Conservation (phyloP, 2,797 vertebrate species). For the Sciurus vulgaris region DNA sequence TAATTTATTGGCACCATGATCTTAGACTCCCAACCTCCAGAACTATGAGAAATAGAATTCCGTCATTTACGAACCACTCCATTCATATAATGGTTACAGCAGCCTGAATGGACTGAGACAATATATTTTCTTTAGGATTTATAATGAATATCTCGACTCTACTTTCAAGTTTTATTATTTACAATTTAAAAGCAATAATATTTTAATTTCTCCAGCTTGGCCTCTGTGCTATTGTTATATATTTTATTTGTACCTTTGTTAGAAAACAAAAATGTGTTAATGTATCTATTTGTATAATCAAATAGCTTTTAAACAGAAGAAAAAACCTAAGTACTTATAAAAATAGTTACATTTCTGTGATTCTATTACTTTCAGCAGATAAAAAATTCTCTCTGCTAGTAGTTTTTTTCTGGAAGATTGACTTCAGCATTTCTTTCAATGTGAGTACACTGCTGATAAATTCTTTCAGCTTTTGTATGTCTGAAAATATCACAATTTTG, state of each 20-base stretch:
- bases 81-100: background rate
- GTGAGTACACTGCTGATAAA: background rate
- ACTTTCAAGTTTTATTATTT: background rate
- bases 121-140: background rate
- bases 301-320: background rate
- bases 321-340: background rate
- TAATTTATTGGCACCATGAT: no score
- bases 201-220: background rate
- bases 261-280: background rate
- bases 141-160: background rate
- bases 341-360: background rate
- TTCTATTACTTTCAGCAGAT: background rate
- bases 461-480: background rate
- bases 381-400: background rate
- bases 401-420: background rate
- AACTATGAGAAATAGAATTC: background rate
- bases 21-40: background rate
- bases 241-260: background rate
- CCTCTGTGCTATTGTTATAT: background rate
- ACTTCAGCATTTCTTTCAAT: background rate
- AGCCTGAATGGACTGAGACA: background rate
- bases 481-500: background rate
- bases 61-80: background rate
- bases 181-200: background rate
- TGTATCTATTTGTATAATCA: no score